phyloP scores from a whole-genome alignment of 2,113 vertebrate species.

The Vidua macroura region DNA sequence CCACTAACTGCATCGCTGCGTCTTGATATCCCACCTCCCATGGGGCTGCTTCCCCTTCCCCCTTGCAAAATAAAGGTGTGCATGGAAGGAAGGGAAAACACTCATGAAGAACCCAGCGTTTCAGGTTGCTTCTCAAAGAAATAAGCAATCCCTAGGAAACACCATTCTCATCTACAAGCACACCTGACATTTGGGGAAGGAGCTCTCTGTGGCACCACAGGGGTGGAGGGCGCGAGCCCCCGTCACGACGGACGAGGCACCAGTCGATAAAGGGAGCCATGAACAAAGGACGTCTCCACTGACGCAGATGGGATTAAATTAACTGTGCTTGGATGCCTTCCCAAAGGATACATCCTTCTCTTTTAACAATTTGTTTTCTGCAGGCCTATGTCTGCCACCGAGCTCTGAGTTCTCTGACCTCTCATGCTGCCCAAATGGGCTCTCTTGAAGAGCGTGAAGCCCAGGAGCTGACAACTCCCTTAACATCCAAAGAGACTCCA shows the following conservation, averaged over 20 bases:
- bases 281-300: slow-evolving; percentile 17
- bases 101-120: neutral
- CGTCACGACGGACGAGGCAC: fast-evolving
- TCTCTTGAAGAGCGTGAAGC: neutral
- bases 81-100: neutral
- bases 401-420: neutral
- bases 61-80: slow-evolving; percentile 14
- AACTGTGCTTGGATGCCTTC: slow-evolving; percentile 30
- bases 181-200: neutral
- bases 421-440: neutral
- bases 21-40: slow-evolving; percentile 42
- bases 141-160: neutral
- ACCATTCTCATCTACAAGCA: neutral
- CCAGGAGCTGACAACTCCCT: slow-evolving; percentile 8
- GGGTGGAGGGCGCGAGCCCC: fast-evolving
- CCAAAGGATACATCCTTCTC: slow-evolving; percentile 19
- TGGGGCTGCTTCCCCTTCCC: slow-evolving; percentile 40
- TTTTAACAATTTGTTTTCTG: slow-evolving; percentile 11
- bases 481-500: neutral
- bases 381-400: neutral
- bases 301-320: slow-evolving; percentile 41
- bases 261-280: neutral
- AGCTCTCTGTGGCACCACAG: fast-evolving
- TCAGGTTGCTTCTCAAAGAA: neutral
- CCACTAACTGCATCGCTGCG: slow-evolving; percentile 37